Evolutionary conservation across 2,113 vertebrate genomes (phyloP).

Genomic region (Cariama cristata): DNA sequence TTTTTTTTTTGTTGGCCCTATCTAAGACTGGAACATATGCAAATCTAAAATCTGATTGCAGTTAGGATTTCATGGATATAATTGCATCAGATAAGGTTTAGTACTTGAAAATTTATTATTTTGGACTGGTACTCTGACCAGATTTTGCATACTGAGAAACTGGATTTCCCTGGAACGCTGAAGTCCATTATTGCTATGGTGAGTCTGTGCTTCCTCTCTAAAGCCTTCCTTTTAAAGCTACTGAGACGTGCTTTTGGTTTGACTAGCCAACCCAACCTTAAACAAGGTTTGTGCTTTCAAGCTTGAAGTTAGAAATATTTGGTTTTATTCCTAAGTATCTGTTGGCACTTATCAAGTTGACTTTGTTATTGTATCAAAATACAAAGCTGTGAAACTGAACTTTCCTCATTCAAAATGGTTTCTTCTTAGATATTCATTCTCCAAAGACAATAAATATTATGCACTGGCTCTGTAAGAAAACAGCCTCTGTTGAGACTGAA

Average conservation of each 20-base stretch:
- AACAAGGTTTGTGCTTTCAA: not conserved
- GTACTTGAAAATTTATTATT: not conserved
- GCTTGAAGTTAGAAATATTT: not conserved
- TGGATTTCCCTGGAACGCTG: not conserved
- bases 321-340: not conserved
- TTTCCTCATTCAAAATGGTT: not conserved
- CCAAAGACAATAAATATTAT: not conserved
- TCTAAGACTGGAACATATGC: not conserved
- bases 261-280: not conserved
- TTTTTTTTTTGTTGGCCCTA: not conserved
- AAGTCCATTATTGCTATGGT: not conserved
- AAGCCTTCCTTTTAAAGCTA: not conserved
- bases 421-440: not conserved
- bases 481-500: not conserved
- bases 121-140: not conserved
- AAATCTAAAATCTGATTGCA: not conserved
- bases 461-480: not conserved
- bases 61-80: not conserved
- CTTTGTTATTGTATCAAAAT: not conserved
- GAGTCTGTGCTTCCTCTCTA: not conserved
- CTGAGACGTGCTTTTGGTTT: not conserved
- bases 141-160: not conserved
- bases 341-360: not conserved
- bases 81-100: not conserved
- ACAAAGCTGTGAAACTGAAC: not conserved